Conservation (phyloP, 92 coral and sea anemone genomes). For the Palythoa heliodiscus region DNA sequence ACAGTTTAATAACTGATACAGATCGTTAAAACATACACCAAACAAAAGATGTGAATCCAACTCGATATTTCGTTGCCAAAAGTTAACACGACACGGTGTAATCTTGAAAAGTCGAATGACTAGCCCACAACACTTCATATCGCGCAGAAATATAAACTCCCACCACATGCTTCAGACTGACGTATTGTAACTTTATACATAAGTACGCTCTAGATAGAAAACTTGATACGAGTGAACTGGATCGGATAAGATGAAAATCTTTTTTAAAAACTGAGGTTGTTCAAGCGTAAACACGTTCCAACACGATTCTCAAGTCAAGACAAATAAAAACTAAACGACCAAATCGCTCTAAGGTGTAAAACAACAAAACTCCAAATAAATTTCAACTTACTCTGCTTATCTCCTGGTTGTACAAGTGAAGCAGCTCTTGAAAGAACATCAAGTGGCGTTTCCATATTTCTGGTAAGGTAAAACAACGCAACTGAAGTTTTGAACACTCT, state of each 20-base stretch:
- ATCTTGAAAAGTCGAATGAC: constrained; percentile 11
- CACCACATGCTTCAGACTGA: constrained; percentile 31
- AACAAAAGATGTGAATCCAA: not conserved
- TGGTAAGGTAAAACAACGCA: constrained; percentile 17
- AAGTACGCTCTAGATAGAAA: constrained; percentile 1
- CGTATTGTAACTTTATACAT: constrained; percentile 44
- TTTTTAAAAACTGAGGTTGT: constrained; percentile 1
- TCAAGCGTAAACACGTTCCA: constrained; percentile 25
- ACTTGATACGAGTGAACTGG: constrained; percentile 27
- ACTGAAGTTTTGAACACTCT: constrained; percentile 16
- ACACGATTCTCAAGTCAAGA: constrained; percentile 12
- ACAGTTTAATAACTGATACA: not conserved
- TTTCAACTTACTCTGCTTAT: constrained; percentile 64
- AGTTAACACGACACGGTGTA: not conserved
- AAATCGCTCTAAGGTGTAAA: constrained; percentile 9
- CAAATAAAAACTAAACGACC: constrained; percentile 2
- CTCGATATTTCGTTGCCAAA: not conserved
- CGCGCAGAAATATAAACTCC: constrained; percentile 30
- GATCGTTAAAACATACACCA: not conserved
- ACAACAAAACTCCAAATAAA: not conserved
- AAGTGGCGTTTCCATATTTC: constrained; percentile 85
- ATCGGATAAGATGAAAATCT: constrained; percentile 22
- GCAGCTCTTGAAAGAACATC: constrained; percentile 99
- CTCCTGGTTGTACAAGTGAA: constrained; percentile 87
- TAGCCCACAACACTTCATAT: constrained; percentile 2